Evolutionary conservation across 2,113 vertebrate genomes (phyloP), one percentile per base, ranked within the genome.

Genomic region (Phasianus colchicus): DNA sequence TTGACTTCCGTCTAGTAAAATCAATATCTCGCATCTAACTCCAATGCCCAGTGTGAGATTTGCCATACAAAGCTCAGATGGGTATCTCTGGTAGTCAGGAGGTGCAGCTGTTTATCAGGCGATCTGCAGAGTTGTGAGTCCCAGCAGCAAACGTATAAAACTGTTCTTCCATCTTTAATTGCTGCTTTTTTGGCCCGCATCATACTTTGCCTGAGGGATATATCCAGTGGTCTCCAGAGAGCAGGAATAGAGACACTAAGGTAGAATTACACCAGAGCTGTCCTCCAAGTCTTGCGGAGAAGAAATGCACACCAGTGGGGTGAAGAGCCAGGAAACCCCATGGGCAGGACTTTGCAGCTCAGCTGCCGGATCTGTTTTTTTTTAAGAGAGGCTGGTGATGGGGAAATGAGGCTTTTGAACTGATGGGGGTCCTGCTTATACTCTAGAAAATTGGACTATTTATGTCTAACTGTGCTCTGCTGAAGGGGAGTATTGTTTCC

Each of bases 271-370:
- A 43, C 21, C 3, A 3, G 12, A 77, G 9, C 61, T 93, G 91
- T 83, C 21, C 30, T 84, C 19, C 16, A 32, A 11, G 14, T 30
- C n/a, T 63, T 47, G 24, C 18, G 72, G 89, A 50, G 78, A 58
- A 88, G 50, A 24, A 71, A 4, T 0, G 1, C 55, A 36, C 0
- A 1, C 18, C 0, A 0, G 14, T 52, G 42, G 32, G 2, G 36
- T 20, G 30, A 84, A 79, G 29, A 76, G 36, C 36, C 10, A 6
- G 52, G 65, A 45, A 92, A 24, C 79, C 21, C 34, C 48, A 38
- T 2, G 57, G 65, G n/a, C 42, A 89, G 64, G 38, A 65, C 47
- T 69, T 74, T 21, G 54, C 21, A 76, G 50, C 69, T 83, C 70
- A 74, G 60, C 50, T 76, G 58, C 38, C 64, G 77, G 27, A 40